These are phyloP conservation scores for Gobiocypris rarus DNA, from an alignment of 2,113 vertebrate species.

Conservation along the genomic window DNA sequence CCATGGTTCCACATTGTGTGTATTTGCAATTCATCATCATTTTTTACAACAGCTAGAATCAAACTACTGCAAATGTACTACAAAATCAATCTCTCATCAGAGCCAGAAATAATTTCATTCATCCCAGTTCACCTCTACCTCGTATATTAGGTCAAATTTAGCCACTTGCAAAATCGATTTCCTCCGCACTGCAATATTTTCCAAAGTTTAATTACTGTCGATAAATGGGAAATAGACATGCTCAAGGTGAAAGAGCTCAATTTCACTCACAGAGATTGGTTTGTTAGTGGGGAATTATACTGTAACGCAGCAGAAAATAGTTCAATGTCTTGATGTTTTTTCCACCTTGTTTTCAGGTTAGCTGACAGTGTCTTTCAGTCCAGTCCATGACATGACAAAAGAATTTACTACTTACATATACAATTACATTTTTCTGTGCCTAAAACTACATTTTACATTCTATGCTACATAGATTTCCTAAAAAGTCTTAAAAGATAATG, in stretches of 20 bases:
- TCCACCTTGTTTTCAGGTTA: background rate
- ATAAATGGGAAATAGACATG: background rate
- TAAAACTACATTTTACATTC: background rate
- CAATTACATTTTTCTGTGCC: background rate
- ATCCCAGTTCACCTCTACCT: background rate
- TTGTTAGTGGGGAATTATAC: background rate
- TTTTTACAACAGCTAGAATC: background rate
- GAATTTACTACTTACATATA: background rate
- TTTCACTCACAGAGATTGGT: background rate
- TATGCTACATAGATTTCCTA: background rate
- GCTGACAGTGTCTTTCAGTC: background rate
- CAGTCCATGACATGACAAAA: background rate
- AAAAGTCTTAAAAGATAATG: background rate
- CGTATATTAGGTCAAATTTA: slow-evolving; percentile 16
- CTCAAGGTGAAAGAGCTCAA: slow-evolving; percentile 14
- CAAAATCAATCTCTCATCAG: slow-evolving; percentile 39
- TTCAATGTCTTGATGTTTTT: background rate
- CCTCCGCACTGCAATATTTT: background rate
- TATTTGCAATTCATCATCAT: background rate
- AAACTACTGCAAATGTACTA: slow-evolving; percentile 12
- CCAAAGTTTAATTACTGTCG: slow-evolving; percentile 25
- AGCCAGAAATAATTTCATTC: slow-evolving; percentile 18
- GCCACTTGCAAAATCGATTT: slow-evolving; percentile 32
- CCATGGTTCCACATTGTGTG: background rate
- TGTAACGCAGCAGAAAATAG: background rate